Percentiles rank a stretch among this genome's conserved stretches.
Evolutionary conservation across 2,797 vertebrate species (phyloP).

Genomic region (Anniella stebbinsi): DNA sequence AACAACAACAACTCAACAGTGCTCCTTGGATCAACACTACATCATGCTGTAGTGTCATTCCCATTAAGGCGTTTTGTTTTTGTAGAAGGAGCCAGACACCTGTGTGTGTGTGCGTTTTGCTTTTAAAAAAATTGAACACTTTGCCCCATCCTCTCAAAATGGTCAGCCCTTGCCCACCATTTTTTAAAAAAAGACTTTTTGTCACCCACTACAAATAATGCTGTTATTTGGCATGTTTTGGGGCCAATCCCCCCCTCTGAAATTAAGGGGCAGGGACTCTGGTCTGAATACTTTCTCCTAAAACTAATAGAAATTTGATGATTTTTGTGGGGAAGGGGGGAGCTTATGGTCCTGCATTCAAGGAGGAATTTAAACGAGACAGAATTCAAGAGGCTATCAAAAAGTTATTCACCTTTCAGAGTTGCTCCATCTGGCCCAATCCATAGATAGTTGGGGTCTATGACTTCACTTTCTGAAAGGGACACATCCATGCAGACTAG

Average conservation of each 20-base stretch:
- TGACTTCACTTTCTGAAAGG: slow-evolving; percentile 70
- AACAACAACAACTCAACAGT: background rate
- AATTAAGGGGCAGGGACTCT: background rate
- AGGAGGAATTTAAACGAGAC: background rate
- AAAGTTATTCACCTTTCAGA: slow-evolving; percentile 73
- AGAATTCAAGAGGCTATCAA: background rate
- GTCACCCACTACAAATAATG: background rate
- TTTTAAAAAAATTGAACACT: background rate
- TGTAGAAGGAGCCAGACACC: no score
- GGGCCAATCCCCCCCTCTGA: background rate
- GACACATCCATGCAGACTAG: slow-evolving; percentile 78
- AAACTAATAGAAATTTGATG: no score
- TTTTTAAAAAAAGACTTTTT: no score
- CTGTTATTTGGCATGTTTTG: background rate
- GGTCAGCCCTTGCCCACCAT: no score
- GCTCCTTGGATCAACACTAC: no score
- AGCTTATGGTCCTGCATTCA: no score
- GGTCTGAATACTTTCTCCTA: background rate
- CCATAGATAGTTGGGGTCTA: slow-evolving; percentile 80
- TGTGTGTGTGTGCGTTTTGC: no score
- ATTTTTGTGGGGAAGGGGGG: background rate
- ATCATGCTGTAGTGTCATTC: no score
- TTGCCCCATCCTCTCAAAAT: background rate
- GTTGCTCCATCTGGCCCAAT: slow-evolving; percentile 76
- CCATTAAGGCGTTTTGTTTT: no score